Evolutionary conservation across 2,797 vertebrate species (phyloP).

Genomic region (Pangasius larnaudii): DNA sequence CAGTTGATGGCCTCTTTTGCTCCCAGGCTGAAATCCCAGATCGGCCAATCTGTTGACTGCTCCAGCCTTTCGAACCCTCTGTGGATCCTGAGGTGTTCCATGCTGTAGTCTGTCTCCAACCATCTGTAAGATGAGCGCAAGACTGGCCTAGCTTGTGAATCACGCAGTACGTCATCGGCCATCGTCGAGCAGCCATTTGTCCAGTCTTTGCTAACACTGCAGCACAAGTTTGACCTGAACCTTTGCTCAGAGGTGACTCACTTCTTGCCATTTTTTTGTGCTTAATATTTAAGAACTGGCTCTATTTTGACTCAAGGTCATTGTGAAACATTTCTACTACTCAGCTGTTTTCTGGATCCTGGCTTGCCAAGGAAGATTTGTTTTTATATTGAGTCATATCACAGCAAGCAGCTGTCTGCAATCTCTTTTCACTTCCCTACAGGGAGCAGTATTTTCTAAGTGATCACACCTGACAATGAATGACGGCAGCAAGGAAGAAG

Average conservation of each 20-base stretch:
- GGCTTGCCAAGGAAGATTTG: constrained; percentile 8
- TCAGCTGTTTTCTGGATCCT: constrained; percentile 22
- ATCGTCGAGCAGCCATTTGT: constrained; percentile 12
- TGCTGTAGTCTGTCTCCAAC: constrained; percentile 40
- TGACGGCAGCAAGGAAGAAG: neutral
- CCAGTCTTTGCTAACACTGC: constrained; percentile 9
- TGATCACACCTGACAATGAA: constrained; percentile 23
- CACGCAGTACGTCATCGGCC: constrained; percentile 39
- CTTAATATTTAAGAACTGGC: constrained; percentile 34
- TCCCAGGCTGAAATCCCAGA: constrained; percentile 41
- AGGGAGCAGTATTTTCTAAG: constrained; percentile 27
- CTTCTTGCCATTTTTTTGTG: neutral
- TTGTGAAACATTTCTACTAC: constrained; percentile 3
- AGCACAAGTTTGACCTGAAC: constrained; percentile 44
- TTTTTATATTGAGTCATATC: constrained; percentile 45
- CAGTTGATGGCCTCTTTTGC: constrained; percentile 32
- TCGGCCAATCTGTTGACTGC: constrained; percentile 47
- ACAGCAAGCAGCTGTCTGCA: constrained; percentile 37
- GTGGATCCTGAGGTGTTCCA: constrained; percentile 25
- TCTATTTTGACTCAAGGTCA: constrained; percentile 41
- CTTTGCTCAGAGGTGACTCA: constrained; percentile 35
- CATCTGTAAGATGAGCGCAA: constrained; percentile 34
- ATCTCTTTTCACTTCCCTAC: constrained; percentile 27
- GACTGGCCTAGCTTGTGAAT: constrained; percentile 37
- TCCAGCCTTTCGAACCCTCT: constrained; percentile 25